phyloP scores from a whole-genome alignment of 2,888 invertebrate genomes.

The Brachycybe producta region DNA sequence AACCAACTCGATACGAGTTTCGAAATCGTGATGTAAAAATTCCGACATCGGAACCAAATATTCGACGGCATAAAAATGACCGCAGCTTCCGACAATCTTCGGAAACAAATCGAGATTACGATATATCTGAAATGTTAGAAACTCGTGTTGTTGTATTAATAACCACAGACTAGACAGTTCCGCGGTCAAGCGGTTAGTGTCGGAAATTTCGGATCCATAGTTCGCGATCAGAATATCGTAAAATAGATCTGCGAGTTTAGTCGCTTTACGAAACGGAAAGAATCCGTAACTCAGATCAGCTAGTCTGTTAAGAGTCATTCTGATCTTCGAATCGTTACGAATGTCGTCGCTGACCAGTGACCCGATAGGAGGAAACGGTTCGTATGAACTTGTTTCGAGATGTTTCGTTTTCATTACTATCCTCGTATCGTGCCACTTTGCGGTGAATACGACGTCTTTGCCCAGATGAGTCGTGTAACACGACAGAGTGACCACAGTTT shows the following conservation, averaged over 20 bases:
- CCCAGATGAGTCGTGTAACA: slow-evolving; percentile 49
- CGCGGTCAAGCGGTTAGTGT: not conserved
- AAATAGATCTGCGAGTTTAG: slow-evolving; percentile 11
- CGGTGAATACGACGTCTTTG: slow-evolving; percentile 49
- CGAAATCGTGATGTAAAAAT: slow-evolving; percentile 32
- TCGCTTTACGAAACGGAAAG: slow-evolving; percentile 17
- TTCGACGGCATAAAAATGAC: slow-evolving; percentile 51
- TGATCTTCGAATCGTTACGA: slow-evolving; percentile 14
- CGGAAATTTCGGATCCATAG: not conserved
- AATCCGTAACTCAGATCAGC: slow-evolving; percentile 20
- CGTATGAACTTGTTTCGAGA: not conserved
- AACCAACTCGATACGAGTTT: slow-evolving; percentile 26
- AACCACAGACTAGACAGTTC: slow-evolving; percentile 50
- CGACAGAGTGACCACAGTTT: slow-evolving; percentile 25
- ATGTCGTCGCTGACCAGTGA: no score
- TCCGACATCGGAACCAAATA: slow-evolving; percentile 40
- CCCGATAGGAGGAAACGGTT: not conserved
- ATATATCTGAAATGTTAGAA: slow-evolving; percentile 46
- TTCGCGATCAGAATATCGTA: not conserved
- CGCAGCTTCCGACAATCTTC: slow-evolving; percentile 51
- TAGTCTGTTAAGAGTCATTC: slow-evolving; percentile 19
- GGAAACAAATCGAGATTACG: slow-evolving; percentile 50
- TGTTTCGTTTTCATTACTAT: slow-evolving; percentile 44
- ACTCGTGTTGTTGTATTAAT: slow-evolving; percentile 52
- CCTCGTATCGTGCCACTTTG: slow-evolving; percentile 43